A percentile compares a stretch with the other conserved stretches of the same genome.
phyloP scores from a whole-genome alignment of 1,140 invertebrate species.

The Meloidogyne chitwoodi region DNA sequence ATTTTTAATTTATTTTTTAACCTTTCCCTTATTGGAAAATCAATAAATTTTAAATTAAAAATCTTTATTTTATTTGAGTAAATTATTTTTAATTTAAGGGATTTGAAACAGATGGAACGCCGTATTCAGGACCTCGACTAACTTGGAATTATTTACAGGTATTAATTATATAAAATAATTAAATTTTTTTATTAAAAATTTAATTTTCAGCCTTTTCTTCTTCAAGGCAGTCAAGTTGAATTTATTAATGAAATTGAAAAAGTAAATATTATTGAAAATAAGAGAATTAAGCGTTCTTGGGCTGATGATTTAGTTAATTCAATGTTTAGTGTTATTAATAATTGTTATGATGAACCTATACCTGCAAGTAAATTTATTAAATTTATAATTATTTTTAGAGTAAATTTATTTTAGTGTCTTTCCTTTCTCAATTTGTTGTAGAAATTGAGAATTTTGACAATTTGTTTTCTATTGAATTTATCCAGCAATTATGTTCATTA shows the following conservation, averaged over 20 bases:
- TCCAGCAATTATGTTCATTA: conserved; percentile 49
- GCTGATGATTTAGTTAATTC: conserved; percentile 55
- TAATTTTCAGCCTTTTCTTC: conserved; percentile 22
- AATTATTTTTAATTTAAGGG: conserved; percentile 40
- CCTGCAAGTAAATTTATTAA: conserved; percentile 50
- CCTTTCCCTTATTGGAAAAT: not conserved
- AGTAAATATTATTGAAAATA: not conserved
- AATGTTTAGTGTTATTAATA: conserved; percentile 34
- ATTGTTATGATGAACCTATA: conserved; percentile 55
- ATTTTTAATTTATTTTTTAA: not conserved
- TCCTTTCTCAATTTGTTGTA: conserved; percentile 51
- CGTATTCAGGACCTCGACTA: conserved; percentile 45
- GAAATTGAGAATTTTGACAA: conserved; percentile 41
- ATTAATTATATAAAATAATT: not conserved
- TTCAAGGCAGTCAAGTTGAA: conserved; percentile 45
- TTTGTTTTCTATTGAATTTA: conserved; percentile 41
- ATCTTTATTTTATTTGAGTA: not conserved
- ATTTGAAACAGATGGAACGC: conserved; percentile 55
- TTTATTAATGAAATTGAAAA: conserved; percentile 6
- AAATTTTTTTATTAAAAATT: not conserved
- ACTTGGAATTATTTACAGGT: conserved; percentile 53
- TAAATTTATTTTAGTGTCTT: conserved; percentile 52
- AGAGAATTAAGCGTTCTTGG: conserved; percentile 40
- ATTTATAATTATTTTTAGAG: not conserved
- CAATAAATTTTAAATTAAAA: not conserved